Evolutionary conservation across 2,797 vertebrate genomes (phyloP).

Genomic region (Cirrhinus mrigala): DNA sequence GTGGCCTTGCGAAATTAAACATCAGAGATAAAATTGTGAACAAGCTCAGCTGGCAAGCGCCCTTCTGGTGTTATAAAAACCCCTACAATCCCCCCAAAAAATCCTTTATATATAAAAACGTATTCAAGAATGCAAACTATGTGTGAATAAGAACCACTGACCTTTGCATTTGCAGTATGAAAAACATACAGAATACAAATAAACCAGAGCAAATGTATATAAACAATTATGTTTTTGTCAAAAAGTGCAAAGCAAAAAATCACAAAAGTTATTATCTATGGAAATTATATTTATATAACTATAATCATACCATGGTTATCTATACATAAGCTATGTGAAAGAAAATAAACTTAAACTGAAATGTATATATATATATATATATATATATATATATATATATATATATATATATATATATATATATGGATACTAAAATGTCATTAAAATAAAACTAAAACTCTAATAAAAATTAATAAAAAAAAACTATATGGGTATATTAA

Average conservation of each 20-base stretch:
- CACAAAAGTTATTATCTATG: not conserved
- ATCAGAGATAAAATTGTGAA: not conserved
- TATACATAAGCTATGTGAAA: too few species aligned
- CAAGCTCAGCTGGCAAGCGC: not conserved
- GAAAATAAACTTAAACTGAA: too few species aligned
- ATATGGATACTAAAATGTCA: too few species aligned
- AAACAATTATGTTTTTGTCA: not conserved
- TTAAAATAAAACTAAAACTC: too few species aligned
- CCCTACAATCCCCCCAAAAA: not conserved
- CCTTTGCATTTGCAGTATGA: not conserved
- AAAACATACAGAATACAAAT: not conserved
- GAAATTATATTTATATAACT: not conserved
- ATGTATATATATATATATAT: too few species aligned
- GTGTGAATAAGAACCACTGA: not conserved
- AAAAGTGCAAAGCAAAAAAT: not conserved
- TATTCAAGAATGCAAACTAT: not conserved
- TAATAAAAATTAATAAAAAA: too few species aligned
- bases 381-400: too few species aligned
- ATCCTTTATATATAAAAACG: not conserved
- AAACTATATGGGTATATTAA: too few species aligned
- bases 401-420: too few species aligned
- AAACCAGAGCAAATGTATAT: not conserved
- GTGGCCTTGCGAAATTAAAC: slow-evolving; percentile 25
- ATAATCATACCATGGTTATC: too few species aligned
- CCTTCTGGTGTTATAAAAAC: not conserved